Evolutionary conservation across 2,888 invertebrate genomes (phyloP), one percentile per base, ranked within the genome.

Genomic region (Brenthis ino): DNA sequence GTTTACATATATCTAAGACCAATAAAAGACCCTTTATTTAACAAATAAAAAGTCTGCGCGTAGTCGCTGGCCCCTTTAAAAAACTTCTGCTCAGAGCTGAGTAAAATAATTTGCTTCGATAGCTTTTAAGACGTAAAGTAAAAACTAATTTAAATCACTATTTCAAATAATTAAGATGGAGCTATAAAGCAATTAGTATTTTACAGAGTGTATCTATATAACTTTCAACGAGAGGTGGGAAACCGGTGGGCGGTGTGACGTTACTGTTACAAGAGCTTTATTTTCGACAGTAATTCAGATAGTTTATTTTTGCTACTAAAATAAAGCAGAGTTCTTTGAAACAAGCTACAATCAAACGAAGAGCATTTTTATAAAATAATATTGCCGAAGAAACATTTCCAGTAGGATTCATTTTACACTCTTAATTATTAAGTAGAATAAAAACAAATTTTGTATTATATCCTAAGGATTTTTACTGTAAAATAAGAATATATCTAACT

Each of bases 201-300:
- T 57, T 37, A 16, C 33, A 57, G 12, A 37, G 0, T 6, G n/a
- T 57, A 33, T 50, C 50, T n/a, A 60, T 50, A 60, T 14, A 28
- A 43, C 20, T 50, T 63, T 43, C 53, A 33, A 53, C 63, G 43
- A 20, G 20, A 53, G 37, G 54, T 60, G 60, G 51, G 43, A 20
- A 54, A 43, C 54, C 13, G 53, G 68, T 60, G 58, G 66, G 66
- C 53, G 60, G 14, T 28, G 53, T 60, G 53, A 60, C 66, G 58
- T 55, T 24, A 47, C 24, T 3, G 57, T 24, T 47, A 63, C 56
- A 63, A 60, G 58, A 43, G 60, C 58, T 66, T 66, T 66, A 60
- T 60, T 66, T 58, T 60, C 51, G 60, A 33, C 60, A 60, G 60
- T 60, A 33, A 50, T 28, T 16, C 48, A 60, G 33, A 8, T 28